A percentile compares a stretch with the other conserved stretches of the same genome.
Conservation (phyloP, 2,888 invertebrate genomes). For the Oxycera nigricornis region DNA sequence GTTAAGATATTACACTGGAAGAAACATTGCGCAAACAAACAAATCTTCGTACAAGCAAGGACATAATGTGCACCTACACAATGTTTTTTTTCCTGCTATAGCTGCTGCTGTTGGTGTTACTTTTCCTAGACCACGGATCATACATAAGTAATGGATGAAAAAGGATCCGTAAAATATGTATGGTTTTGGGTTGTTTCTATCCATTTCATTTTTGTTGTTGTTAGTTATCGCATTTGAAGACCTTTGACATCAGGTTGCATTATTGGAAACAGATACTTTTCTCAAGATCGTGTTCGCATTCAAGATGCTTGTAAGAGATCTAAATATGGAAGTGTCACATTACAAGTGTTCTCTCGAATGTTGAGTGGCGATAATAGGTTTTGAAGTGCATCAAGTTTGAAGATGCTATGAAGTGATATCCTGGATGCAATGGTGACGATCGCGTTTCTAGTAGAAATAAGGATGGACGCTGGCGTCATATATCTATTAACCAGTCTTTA, state of each 20-base stretch:
- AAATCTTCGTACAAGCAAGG: conserved; percentile 26
- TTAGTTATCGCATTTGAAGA: neutral
- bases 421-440: too few relatives aligned
- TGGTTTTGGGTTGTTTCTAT: conserved; percentile 1
- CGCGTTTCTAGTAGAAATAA: too few relatives aligned
- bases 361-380: conserved; percentile 20
- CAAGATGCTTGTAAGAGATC: conserved; percentile 20
- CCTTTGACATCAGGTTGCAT: conserved; percentile 36
- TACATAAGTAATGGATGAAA: conserved; percentile 36
- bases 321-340: conserved; percentile 30
- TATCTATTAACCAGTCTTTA: too few relatives aligned
- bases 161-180: conserved; percentile 38
- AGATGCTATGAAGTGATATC: neutral
- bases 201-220: neutral
- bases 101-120: conserved; percentile 20
- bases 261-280: conserved; percentile 39
- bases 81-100: neutral
- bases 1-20: conserved; percentile 8
- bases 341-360: conserved; percentile 22
- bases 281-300: neutral
- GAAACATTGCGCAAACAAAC: conserved; percentile 37
- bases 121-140: conserved; percentile 21
- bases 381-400: neutral
- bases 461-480: neutral
- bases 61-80: conserved; percentile 7